A percentile compares a stretch with the other conserved stretches of the same genome.
phyloP scores from a whole-genome alignment of 2,888 invertebrate species.

The Tenthredo livida region DNA sequence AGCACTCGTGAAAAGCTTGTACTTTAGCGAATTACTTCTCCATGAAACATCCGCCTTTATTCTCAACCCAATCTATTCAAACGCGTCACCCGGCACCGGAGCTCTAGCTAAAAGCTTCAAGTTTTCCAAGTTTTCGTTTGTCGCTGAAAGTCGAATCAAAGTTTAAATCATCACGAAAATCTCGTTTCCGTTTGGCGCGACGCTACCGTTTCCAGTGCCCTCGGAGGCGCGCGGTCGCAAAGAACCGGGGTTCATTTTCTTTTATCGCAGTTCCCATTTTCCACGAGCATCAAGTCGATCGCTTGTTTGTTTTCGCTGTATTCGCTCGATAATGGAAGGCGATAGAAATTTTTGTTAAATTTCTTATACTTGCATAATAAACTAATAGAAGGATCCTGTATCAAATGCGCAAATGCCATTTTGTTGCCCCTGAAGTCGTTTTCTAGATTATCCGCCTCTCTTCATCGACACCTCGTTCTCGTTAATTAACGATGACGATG shows the following conservation, averaged over 20 bases:
- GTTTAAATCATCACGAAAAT: constrained; percentile 26
- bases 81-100: not conserved
- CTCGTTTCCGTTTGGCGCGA: constrained; percentile 7
- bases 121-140: not conserved
- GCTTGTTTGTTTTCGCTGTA: not conserved
- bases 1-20: constrained; percentile 23
- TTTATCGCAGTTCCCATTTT: not conserved
- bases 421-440: not conserved
- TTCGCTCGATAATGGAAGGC: not conserved
- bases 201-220: not conserved
- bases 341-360: not conserved
- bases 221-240: not conserved
- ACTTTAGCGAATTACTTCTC: constrained; percentile 1
- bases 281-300: not conserved
- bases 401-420: not conserved
- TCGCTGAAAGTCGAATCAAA: constrained; percentile 18
- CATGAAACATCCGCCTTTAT: not conserved
- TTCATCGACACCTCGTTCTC: not conserved
- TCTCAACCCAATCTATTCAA: constrained; percentile 14
- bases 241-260: constrained; percentile 16
- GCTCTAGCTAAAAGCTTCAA: constrained; percentile 34
- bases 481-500: constrained; percentile 27
- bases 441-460: not conserved
- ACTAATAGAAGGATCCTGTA: not conserved
- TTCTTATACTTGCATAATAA: not conserved